These are phyloP conservation scores for Taenioides sp. DNA, from an alignment of 2,797 vertebrate genomes.

Conservation along the genomic window DNA sequence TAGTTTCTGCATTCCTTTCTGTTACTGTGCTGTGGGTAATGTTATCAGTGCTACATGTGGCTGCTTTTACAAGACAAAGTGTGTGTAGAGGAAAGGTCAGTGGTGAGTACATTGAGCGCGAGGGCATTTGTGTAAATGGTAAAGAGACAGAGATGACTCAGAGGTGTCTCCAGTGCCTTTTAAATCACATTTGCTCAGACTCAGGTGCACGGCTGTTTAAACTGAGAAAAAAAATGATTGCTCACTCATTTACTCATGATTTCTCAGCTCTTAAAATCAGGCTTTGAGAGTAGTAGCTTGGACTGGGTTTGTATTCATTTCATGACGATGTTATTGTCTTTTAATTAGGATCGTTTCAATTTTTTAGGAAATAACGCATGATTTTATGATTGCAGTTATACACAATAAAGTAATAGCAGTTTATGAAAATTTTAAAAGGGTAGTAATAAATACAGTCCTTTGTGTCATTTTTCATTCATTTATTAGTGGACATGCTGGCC, in stretches of 20 bases:
- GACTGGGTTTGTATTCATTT: neutral
- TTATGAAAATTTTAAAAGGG: no score
- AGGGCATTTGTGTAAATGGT: slow-evolving; percentile 15
- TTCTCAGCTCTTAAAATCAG: neutral
- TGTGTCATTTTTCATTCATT: no score
- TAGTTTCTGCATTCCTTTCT: neutral
- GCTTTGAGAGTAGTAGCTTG: neutral
- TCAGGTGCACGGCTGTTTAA: slow-evolving; percentile 6
- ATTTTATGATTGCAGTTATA: no score
- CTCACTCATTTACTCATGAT: neutral
- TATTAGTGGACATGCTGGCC: no score
- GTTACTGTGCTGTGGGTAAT: slow-evolving; percentile 9
- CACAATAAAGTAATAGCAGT: no score
- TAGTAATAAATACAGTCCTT: no score
- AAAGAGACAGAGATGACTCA: slow-evolving; percentile 16
- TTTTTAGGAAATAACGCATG: neutral
- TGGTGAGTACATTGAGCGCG: slow-evolving; percentile 8
- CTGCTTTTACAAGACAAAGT: slow-evolving; percentile 8
- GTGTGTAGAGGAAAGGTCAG: slow-evolving; percentile 11
- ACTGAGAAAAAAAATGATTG: neutral
- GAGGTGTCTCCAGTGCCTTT: slow-evolving; percentile 17
- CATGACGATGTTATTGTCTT: neutral
- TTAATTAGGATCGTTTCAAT: neutral
- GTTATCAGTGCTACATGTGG: slow-evolving; percentile 8
- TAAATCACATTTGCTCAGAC: slow-evolving; percentile 18